phyloP scores from a whole-genome alignment of 1,140 invertebrate genomes.

The Maniola jurtina region DNA sequence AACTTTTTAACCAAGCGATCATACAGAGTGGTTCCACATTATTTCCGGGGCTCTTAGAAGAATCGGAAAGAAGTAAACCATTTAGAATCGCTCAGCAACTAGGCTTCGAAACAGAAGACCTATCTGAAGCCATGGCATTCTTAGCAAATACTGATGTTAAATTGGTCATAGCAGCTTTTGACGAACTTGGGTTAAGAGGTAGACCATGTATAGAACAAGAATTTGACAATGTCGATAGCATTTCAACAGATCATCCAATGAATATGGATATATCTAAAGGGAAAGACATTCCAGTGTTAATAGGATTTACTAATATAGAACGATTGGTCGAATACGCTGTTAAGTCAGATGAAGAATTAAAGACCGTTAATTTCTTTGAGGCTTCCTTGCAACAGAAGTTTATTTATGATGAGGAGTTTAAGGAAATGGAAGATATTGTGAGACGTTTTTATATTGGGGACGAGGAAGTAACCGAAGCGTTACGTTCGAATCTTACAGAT shows the following conservation, averaged over 20 bases:
- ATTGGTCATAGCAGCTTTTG: constrained; percentile 28
- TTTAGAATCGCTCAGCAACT: constrained; percentile 36
- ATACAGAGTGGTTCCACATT: constrained; percentile 40
- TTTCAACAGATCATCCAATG: constrained; percentile 29
- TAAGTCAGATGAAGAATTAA: constrained; percentile 3
- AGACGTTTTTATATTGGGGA: constrained; percentile 40
- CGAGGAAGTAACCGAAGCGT: constrained; percentile 17
- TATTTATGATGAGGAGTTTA: constrained; percentile 23
- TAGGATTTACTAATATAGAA: constrained; percentile 34
- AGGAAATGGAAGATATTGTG: constrained; percentile 27
- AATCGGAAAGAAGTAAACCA: constrained; percentile 18
- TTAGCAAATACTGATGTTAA: constrained; percentile 23
- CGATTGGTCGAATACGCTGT: constrained; percentile 20
- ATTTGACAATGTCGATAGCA: constrained; percentile 33
- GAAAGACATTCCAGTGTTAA: constrained; percentile 28
- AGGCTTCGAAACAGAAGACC: constrained; percentile 32
- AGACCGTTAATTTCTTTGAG: constrained; percentile 14
- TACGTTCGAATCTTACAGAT: constrained; percentile 26
- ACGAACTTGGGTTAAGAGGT: constrained; percentile 10
- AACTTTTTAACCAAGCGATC: constrained; percentile 43
- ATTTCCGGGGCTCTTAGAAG: constrained; percentile 11
- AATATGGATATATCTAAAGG: constrained; percentile 29
- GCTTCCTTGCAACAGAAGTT: constrained; percentile 20
- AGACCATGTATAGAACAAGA: constrained; percentile 36
- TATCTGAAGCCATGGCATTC: constrained; percentile 31